A percentile compares a stretch with the other conserved stretches of the same genome.
Conservation (phyloP, 2,113 vertebrate genomes). For the Tiliqua scincoides region DNA sequence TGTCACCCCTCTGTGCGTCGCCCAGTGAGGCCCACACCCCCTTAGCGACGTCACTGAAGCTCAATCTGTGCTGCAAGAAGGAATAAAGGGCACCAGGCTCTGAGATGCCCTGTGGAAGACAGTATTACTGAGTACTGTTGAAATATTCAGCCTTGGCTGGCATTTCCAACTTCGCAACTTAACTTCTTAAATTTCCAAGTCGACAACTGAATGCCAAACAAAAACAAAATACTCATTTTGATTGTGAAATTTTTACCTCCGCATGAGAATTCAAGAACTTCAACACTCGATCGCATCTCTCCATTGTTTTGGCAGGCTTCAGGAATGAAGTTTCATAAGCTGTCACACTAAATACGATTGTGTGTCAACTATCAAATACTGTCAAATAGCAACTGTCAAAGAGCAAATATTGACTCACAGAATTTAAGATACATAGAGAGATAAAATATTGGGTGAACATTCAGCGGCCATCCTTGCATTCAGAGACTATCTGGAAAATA, state of each 20-base stretch:
- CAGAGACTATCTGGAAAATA: background rate
- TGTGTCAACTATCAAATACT: background rate
- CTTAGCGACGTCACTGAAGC: too few relatives aligned
- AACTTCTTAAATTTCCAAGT: background rate
- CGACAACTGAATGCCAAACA: too few relatives aligned
- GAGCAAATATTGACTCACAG: background rate
- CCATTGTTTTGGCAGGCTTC: background rate
- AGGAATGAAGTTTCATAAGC: background rate
- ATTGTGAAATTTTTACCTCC: background rate
- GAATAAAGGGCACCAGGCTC: background rate
- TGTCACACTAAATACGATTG: background rate
- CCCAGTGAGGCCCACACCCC: too few relatives aligned
- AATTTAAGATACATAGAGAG: background rate
- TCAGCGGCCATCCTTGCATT: background rate
- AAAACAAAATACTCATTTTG: too few relatives aligned
- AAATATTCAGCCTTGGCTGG: background rate
- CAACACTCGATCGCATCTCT: background rate
- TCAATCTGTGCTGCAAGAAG: too few relatives aligned
- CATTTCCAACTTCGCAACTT: background rate
- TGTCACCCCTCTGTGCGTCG: too few relatives aligned
- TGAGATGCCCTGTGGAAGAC: background rate
- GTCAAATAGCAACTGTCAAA: background rate
- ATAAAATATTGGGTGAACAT: background rate
- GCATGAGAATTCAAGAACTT: background rate
- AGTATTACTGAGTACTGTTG: background rate